Conservation (phyloP, 2,888 invertebrate species). For the Drosophila cognata region DNA sequence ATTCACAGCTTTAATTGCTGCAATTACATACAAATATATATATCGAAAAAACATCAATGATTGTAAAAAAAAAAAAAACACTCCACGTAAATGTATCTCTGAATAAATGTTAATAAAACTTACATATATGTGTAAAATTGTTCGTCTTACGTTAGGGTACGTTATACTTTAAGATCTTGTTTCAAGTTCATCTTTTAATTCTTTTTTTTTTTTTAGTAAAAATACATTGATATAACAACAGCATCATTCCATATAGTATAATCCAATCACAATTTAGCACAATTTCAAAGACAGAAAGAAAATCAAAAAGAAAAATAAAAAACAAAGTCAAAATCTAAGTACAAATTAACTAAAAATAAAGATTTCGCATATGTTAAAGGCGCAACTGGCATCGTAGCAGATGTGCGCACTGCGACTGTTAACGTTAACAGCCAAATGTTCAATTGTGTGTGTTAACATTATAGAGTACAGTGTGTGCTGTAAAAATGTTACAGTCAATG, state of each 20-base stretch:
- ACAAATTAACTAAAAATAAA: constrained; percentile 16
- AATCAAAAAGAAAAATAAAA: not conserved
- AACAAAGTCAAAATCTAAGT: constrained; percentile 14
- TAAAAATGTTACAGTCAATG: not conserved
- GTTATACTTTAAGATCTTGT: constrained; percentile 7
- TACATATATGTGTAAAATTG: constrained; percentile 11
- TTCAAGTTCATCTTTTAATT: not conserved
- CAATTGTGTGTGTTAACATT: constrained; percentile 6
- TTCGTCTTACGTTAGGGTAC: constrained; percentile 22
- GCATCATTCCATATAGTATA: constrained; percentile 42
- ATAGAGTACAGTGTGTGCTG: constrained; percentile 9
- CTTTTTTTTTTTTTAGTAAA: constrained; percentile 7
- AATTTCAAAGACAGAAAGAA: constrained; percentile 21
- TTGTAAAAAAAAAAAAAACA: constrained; percentile 17
- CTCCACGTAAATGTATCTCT: constrained; percentile 3
- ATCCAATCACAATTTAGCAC: constrained; percentile 55
- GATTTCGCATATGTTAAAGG: constrained; percentile 12
- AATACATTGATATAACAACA: constrained; percentile 55
- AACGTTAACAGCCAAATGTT: constrained; percentile 14
- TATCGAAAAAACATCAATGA: constrained; percentile 14
- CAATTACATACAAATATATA: constrained; percentile 14
- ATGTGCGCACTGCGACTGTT: constrained; percentile 1
- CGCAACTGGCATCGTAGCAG: constrained; percentile 16
- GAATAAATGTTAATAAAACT: constrained; percentile 16
- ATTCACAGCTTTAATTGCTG: constrained; percentile 8